Evolutionary conservation across 1,140 invertebrate genomes (phyloP), one percentile per base, ranked within the genome.

Genomic region (Lithobius niger): DNA sequence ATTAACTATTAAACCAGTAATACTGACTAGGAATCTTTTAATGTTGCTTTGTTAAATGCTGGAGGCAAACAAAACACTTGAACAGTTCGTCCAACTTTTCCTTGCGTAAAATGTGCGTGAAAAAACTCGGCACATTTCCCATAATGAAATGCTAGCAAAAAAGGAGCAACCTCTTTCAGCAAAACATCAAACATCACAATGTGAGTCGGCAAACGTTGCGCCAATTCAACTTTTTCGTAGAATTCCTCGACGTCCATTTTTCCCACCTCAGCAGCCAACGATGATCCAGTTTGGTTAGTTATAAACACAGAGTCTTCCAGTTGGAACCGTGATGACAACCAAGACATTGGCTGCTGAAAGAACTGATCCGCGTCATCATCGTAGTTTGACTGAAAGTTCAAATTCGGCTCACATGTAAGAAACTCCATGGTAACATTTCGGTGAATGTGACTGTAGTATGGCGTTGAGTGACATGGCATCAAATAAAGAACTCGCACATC

Each of bases 381-480:
- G 63, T 87, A 88, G 61, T 77, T 66, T 0, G 67, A 58, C n/a
- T 65, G 55, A 13, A 77, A 68, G 4, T 73, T 57, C 2, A 92
- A 71, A 65, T 92, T 88, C 2, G 92, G 91, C 64, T 90, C 83
- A 65, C 92, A 97, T 22, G 83, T 86, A n/a, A 96, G 71, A 70
- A 90, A 90, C 56, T 79, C 76, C 60, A 82, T 77, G 0, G 79
- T 75, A 1, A 93, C 72, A 66, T 93, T 88, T 24, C 75, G 63
- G 67, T 94, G 90, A 0, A 95, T 69, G 69, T 92, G 86, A 69
- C 89, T 93, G 64, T 50, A 69, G 70, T 56, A 54, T 0, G 92
- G 91, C 2, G 85, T 90, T 16, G 88, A 87, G 70, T 96, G 92
- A 66, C 92, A 97, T 0, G 90, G 91, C 77, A 89, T 93, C n/a